Base-by-base conservation (phyloP, 2,113 vertebrate genomes). In the Anguilla rostrata region DNA sequence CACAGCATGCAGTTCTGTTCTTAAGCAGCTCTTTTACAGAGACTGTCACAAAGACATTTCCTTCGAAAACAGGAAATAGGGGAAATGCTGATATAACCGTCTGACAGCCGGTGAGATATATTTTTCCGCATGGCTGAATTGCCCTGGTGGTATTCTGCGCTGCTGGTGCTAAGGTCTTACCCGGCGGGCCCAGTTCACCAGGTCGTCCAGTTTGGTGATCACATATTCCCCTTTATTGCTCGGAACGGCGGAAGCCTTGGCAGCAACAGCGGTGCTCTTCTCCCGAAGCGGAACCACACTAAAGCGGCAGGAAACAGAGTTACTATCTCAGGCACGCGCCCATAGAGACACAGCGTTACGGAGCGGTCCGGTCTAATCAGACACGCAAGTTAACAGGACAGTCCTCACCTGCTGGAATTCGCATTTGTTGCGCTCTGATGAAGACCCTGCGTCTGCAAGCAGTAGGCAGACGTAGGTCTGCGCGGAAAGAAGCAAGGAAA, bases 121-220 rank as follows among this genome's bases (percentile, higher is more conserved):
- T 66, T 66, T 34, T 63, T 26, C 60, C 26, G 60, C 60, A 5
- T 22, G 5, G 3, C 60, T 66, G 60, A 20, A 60, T 3, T 14
- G 22, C 60, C 18, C 18, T 29, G 8, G 43, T 46, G 1, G 5
- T 56, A 16, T 60, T 60, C 56, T 60, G 56, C 0, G 11, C 71
- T 3, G n/a, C 26, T 2, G n/a, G 2, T 0, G 39, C n/a, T 29
- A 29, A 46, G 9, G 1, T 90, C 98, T 96, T 92, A 99, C 98
- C 95, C 97, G 92, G 84, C 98, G 97, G 0, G 96, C 97, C 98
- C 98, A 99, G 94, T 99, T 99, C 83, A 99, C 3, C 81, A 99
- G 95, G 87, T 99, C 98, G 2, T 99, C 98, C 0, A 99, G 94
- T 85, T 98, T 99, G 88, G 98, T 89, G 87, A 99, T 90, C 0